phyloP scores from a whole-genome alignment of 2,113 vertebrate species.

The Laticauda colubrina region DNA sequence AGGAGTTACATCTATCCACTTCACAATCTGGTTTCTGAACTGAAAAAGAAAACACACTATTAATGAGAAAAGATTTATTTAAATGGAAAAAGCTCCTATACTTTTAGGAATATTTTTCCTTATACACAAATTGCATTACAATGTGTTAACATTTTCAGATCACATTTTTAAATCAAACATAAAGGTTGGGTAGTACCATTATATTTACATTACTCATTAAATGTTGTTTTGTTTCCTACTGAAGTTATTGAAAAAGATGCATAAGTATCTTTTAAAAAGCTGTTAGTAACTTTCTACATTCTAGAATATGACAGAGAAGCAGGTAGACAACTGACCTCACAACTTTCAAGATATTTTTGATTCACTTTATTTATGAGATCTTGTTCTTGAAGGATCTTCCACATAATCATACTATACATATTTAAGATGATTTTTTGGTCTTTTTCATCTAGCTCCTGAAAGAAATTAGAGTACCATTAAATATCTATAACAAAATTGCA shows the following conservation, averaged over 20 bases:
- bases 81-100: not conserved
- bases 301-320: not conserved
- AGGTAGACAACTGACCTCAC: conserved; percentile 63
- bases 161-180: not conserved
- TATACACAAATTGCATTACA: not conserved
- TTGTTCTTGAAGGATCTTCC: conserved; percentile 64
- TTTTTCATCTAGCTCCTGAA: conserved; percentile 67
- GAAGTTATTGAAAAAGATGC: not conserved
- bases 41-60: conserved; percentile 30
- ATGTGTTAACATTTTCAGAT: not conserved
- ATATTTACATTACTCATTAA: not conserved
- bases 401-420: conserved; percentile 60
- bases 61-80: not conserved
- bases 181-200: not conserved
- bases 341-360: conserved; percentile 64
- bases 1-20: conserved; percentile 68
- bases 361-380: conserved; percentile 58
- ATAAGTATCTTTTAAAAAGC: not conserved
- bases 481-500: not conserved
- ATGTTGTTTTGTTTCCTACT: not conserved
- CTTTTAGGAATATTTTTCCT: not conserved
- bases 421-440: conserved; percentile 66
- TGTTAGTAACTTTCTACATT: not conserved
- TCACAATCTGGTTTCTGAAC: conserved; percentile 70
- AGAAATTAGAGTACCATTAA: conserved; percentile 20